A percentile compares a stretch with the other conserved stretches of the same genome.
Evolutionary conservation across 2,797 vertebrate species (phyloP).

Genomic region (Catostomus latipinnis): DNA sequence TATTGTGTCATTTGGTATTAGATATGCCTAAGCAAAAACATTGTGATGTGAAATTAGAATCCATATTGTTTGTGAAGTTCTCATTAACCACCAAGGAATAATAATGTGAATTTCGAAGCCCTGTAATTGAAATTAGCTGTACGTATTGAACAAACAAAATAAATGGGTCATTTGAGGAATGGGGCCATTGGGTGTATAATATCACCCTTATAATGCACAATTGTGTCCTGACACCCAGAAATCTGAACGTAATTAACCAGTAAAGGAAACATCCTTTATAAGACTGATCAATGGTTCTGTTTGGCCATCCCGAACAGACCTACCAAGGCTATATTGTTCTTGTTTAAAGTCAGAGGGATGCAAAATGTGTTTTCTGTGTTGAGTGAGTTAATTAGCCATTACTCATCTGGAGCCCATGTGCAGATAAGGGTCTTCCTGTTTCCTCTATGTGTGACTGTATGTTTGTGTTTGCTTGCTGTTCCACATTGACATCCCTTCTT

Average conservation of each 20-base stretch:
- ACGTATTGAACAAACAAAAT: slow-evolving; percentile 5
- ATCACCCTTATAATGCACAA: not conserved
- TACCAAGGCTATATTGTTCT: not conserved
- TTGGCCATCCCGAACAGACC: not conserved
- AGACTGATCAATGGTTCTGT: slow-evolving; percentile 1
- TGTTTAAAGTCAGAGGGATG: not conserved
- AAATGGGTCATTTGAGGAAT: slow-evolving; percentile 13
- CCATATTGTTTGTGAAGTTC: too few species aligned
- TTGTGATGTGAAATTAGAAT: too few species aligned
- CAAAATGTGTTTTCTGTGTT: slow-evolving; percentile 6
- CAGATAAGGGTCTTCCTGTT: slow-evolving; percentile 53
- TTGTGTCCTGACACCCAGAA: slow-evolving; percentile 36
- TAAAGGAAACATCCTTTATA: not conserved
- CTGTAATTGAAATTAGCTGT: slow-evolving; percentile 3
- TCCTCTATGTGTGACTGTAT: slow-evolving; percentile 13
- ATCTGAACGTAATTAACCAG: slow-evolving; percentile 36
- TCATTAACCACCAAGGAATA: too few species aligned
- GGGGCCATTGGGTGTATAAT: slow-evolving; percentile 12
- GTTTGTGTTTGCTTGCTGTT: slow-evolving; percentile 3
- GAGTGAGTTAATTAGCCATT: slow-evolving; percentile 27
- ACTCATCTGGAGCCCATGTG: slow-evolving; percentile 53
- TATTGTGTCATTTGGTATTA: not conserved
- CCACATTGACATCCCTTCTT: slow-evolving; percentile 9
- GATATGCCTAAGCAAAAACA: not conserved
- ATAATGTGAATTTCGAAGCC: slow-evolving; percentile 5